Percentiles rank a stretch among this genome's conserved stretches.
phyloP scores from a whole-genome alignment of 2,888 invertebrate species.

The Eudemis profundana region DNA sequence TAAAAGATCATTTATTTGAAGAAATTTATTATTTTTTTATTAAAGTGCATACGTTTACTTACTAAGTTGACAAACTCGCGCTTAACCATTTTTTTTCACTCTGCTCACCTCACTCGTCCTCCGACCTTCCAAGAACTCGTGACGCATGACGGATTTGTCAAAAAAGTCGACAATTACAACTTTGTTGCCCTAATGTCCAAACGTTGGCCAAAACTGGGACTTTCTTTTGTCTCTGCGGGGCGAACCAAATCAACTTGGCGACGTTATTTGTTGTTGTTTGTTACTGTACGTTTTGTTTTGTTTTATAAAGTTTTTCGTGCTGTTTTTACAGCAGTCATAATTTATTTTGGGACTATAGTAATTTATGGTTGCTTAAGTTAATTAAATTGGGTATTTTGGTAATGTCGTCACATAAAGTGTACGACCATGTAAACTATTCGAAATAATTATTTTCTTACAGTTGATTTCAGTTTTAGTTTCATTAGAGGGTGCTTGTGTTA shows the following conservation, averaged over 20 bases:
- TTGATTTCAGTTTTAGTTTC: neutral
- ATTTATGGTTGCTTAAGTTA: conserved; percentile 34
- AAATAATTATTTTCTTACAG: neutral
- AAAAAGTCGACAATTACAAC: conserved; percentile 69
- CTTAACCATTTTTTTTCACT: conserved; percentile 56
- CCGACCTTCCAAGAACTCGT: conserved; percentile 75
- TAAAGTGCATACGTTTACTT: neutral
- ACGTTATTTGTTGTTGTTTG: conserved; percentile 59
- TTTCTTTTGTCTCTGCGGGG: conserved; percentile 75
- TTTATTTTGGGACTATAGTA: conserved; percentile 14
- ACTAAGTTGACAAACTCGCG: conserved; percentile 3
- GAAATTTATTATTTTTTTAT: too few relatives aligned
- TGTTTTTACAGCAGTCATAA: conserved; percentile 36
- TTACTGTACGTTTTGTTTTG: conserved; percentile 68
- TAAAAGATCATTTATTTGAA: too few relatives aligned
- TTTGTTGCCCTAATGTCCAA: conserved; percentile 63
- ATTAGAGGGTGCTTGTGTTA: too few relatives aligned
- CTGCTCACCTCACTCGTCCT: conserved; percentile 67
- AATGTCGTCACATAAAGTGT: neutral
- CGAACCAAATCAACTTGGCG: conserved; percentile 68
- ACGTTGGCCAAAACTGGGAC: conserved; percentile 60
- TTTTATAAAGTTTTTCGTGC: conserved; percentile 58
- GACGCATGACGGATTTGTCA: conserved; percentile 59
- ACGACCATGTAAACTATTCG: neutral
- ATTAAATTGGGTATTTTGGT: conserved; percentile 26